Evolutionary conservation across 2,113 vertebrate genomes (phyloP).

Genomic region (Rynchops niger): DNA sequence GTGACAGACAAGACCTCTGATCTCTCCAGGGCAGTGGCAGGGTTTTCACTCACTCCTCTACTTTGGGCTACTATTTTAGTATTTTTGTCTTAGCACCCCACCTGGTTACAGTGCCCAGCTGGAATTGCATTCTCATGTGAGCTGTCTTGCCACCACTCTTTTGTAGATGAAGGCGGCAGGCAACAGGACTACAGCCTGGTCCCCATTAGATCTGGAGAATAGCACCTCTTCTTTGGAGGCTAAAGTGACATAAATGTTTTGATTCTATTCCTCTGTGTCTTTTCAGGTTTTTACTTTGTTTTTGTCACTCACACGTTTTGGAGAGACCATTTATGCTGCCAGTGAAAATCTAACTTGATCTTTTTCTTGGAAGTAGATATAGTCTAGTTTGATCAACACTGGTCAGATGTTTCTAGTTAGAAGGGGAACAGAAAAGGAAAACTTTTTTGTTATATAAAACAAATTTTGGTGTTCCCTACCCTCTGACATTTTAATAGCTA

Average conservation of each 20-base stretch:
- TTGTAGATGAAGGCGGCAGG: background rate
- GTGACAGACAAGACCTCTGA: background rate
- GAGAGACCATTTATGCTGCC: background rate
- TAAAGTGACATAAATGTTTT: background rate
- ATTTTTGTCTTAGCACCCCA: background rate
- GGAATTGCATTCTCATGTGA: rapidly evolving
- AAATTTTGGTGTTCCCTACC: background rate
- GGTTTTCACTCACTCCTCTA: background rate
- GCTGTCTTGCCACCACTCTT: background rate
- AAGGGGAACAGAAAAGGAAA: background rate
- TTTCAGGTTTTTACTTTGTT: background rate
- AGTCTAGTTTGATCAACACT: background rate
- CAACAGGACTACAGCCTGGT: background rate
- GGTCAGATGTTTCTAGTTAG: background rate
- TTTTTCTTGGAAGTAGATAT: background rate
- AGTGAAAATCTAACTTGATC: background rate
- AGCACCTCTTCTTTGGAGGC: background rate
- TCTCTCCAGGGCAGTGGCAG: background rate
- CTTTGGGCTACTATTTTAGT: background rate
- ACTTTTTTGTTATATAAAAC: background rate
- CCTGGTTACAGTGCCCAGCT: background rate
- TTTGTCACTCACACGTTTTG: background rate
- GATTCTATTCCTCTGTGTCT: background rate
- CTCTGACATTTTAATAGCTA: background rate
- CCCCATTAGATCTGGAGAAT: background rate